These are phyloP conservation scores for Drosophila ustulata DNA, from an alignment of 2,888 invertebrate species.

Conservation along the genomic window DNA sequence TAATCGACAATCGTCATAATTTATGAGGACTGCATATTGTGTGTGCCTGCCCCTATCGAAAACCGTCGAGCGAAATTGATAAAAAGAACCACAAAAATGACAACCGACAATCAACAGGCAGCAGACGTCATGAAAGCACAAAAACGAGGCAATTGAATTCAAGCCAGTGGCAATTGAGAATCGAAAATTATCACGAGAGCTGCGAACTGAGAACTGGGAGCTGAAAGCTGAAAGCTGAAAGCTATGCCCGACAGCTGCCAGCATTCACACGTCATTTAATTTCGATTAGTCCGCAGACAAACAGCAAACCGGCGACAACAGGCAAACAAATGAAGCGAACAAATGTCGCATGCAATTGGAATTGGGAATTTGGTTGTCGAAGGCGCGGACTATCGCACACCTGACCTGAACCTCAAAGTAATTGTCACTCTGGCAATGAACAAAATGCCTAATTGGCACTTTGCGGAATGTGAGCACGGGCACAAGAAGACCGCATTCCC, in stretches of 20 bases:
- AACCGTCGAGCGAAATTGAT: constrained; percentile 65
- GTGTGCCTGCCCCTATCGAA: constrained; percentile 38
- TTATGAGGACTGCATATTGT: constrained; percentile 55
- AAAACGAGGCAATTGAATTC: constrained; percentile 47
- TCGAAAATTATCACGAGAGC: constrained; percentile 44
- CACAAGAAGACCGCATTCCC: constrained; percentile 4
- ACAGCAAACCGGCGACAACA: constrained; percentile 32
- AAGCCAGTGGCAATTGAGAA: constrained; percentile 62
- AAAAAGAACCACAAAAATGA: constrained; percentile 68
- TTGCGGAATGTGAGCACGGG: constrained; percentile 14
- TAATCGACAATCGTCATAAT: constrained; percentile 69
- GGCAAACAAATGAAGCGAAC: constrained; percentile 41
- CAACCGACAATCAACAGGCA: constrained; percentile 47
- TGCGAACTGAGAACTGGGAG: constrained; percentile 28
- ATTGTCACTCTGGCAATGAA: constrained; percentile 69
- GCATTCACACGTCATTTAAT: constrained; percentile 85
- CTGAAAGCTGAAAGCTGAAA: constrained; percentile 52
- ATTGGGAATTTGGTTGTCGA: constrained; percentile 43
- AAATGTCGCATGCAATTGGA: constrained; percentile 52
- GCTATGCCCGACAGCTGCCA: constrained; percentile 79
- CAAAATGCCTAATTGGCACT: constrained; percentile 83
- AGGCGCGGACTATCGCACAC: constrained; percentile 26
- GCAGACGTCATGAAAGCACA: constrained; percentile 20
- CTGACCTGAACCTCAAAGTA: constrained; percentile 47
- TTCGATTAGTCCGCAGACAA: constrained; percentile 81